phyloP scores from a whole-genome alignment of 2,113 vertebrate species.

The Pyrgilauda ruficollis region DNA sequence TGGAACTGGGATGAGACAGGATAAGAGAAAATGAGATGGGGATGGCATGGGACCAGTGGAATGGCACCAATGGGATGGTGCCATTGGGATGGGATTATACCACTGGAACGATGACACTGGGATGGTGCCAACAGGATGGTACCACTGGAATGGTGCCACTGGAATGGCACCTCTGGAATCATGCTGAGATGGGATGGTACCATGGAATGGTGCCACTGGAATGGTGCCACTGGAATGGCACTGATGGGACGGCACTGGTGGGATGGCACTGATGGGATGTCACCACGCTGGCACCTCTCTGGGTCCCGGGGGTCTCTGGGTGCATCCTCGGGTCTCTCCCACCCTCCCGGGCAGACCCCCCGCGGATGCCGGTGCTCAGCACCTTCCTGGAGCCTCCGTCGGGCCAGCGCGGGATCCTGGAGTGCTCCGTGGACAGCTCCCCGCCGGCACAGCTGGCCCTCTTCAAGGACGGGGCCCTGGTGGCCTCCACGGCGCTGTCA shows the following conservation, averaged over 20 bases:
- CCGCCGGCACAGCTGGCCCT: constrained; percentile 60
- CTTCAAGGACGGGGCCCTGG: background rate
- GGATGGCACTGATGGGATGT: too few relatives aligned
- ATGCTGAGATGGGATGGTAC: accelerated
- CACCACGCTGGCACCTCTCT: accelerated
- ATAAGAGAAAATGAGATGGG: too few relatives aligned
- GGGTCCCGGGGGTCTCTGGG: accelerated
- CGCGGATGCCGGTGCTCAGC: constrained; percentile 14
- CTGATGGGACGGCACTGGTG: too few relatives aligned
- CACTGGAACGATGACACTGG: accelerated
- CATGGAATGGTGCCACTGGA: too few relatives aligned
- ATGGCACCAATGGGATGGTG: accelerated
- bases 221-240: too few relatives aligned
- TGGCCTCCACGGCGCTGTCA: constrained; percentile 37
- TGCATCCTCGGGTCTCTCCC: background rate
- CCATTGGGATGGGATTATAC: accelerated
- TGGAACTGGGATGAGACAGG: too few relatives aligned
- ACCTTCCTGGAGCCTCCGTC: constrained; percentile 46
- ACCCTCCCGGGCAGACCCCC: constrained; percentile 31
- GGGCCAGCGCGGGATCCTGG: constrained; percentile 31
- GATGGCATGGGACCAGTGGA: background rate
- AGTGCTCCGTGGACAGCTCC: constrained; percentile 68
- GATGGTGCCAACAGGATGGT: accelerated
- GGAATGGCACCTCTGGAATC: background rate
- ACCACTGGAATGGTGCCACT: accelerated